Evolutionary conservation across 2,113 vertebrate species (phyloP).

Genomic region (Holacanthus passer): DNA sequence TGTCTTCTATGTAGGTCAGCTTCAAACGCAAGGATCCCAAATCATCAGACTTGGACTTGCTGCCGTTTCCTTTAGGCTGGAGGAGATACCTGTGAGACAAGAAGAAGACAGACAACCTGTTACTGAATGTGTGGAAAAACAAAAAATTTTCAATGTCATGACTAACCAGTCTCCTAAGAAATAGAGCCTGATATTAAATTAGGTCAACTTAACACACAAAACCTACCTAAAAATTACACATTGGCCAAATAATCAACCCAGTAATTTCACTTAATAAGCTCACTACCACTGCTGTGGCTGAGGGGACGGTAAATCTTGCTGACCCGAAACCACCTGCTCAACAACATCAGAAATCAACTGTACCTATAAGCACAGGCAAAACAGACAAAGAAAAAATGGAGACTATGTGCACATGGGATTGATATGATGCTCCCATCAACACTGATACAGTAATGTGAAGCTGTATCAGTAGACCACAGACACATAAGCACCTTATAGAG

Average conservation of each 20-base stretch:
- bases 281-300: neutral
- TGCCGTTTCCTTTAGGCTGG: constrained; percentile 95
- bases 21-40: constrained; percentile 94
- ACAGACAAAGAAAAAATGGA: neutral
- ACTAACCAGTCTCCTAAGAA: neutral
- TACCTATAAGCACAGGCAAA: neutral
- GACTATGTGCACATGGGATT: neutral
- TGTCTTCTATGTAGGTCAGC: constrained; percentile 96
- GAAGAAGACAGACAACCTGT: neutral
- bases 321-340: neutral
- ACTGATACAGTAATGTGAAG: neutral
- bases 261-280: neutral
- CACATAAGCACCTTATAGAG: neutral
- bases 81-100: constrained; percentile 91
- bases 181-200: neutral
- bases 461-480: neutral
- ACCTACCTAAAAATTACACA: neutral
- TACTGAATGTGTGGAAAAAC: neutral
- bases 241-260: neutral
- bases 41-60: constrained; percentile 94
- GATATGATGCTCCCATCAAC: too few species aligned
- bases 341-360: neutral
- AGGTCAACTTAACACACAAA: neutral
- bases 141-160: neutral
- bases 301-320: neutral